Evolutionary conservation across 2,797 vertebrate species (phyloP).

Genomic region (Geotrypetes seraphini): DNA sequence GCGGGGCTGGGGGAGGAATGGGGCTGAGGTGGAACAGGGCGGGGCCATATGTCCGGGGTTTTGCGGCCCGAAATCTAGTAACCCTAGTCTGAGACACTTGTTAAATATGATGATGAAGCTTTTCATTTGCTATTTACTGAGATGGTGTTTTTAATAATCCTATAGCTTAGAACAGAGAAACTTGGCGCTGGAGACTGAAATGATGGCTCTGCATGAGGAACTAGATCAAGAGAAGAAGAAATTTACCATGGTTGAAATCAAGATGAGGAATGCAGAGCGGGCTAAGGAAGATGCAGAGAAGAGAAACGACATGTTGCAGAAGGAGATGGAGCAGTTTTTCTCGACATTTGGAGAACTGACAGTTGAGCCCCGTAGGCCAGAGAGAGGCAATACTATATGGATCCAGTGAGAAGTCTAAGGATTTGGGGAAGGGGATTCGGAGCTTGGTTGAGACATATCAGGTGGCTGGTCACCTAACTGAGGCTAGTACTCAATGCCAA

Average conservation of each 20-base stretch:
- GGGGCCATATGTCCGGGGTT: no score
- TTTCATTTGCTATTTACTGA: no score
- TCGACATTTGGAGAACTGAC: constrained; percentile 94
- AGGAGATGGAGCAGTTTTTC: constrained; percentile 98
- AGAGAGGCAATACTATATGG: constrained; percentile 88
- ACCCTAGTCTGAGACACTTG: no score
- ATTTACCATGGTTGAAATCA: constrained; percentile 98
- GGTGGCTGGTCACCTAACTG: constrained; percentile 60
- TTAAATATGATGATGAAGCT: no score
- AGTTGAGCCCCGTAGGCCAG: constrained; percentile 72
- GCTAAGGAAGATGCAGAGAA: constrained; percentile 94
- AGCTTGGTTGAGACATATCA: constrained; percentile 18
- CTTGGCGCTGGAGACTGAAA: constrained; percentile 81
- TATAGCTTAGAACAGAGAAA: constrained; percentile 87
- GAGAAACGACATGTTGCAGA: constrained; percentile 92
- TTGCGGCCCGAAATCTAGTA: no score
- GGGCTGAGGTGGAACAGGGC: no score
- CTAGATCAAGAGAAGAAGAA: constrained; percentile 96
- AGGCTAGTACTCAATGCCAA: constrained; percentile 40
- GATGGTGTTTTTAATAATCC: no score
- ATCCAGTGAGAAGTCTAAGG: constrained; percentile 69
- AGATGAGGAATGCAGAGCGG: constrained; percentile 92
- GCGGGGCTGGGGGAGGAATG: no score
- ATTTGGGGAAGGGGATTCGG: constrained; percentile 20
- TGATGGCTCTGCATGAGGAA: constrained; percentile 83